Conservation (phyloP, 2,113 vertebrate species). For the Apodemus sylvaticus region DNA sequence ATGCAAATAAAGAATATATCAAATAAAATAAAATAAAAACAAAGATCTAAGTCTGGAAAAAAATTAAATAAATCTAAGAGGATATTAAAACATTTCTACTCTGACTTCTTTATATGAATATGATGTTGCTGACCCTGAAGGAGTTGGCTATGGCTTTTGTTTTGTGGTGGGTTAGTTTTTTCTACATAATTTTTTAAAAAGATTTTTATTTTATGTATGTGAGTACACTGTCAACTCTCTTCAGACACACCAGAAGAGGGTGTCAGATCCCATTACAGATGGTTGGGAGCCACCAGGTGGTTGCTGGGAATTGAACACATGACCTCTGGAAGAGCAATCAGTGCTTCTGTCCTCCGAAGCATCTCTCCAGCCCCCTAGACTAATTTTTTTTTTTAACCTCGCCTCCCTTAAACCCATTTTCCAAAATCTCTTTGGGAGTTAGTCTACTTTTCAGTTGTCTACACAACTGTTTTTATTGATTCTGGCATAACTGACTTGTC, state of each 20-base stretch:
- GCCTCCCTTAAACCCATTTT: not conserved
- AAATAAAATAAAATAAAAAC: too few relatives aligned
- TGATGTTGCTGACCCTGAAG: not conserved
- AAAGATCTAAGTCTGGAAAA: not conserved
- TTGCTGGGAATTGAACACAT: too few relatives aligned
- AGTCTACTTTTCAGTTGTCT: not conserved
- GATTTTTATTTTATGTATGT: too few relatives aligned
- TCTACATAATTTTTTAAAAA: not conserved
- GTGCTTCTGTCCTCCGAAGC: too few relatives aligned
- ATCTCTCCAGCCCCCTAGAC: too few relatives aligned
- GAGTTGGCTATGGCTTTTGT: not conserved
- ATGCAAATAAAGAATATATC: too few relatives aligned
- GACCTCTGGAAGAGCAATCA: too few relatives aligned
- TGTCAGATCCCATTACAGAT: too few relatives aligned
- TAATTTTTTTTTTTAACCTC: not conserved
- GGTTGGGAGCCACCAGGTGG: too few relatives aligned
- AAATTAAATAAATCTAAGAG: not conserved
- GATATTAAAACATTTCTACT: not conserved
- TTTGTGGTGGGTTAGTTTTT: not conserved
- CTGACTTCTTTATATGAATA: not conserved
- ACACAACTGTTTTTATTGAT: slow-evolving; percentile 18
- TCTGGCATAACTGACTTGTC: not conserved
- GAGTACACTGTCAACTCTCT: too few relatives aligned
- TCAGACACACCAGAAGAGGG: too few relatives aligned
- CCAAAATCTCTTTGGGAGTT: slow-evolving; percentile 35